Evolutionary conservation across 2,797 vertebrate genomes (phyloP), one percentile per base, ranked within the genome.

Genomic region (Tapirus indicus): DNA sequence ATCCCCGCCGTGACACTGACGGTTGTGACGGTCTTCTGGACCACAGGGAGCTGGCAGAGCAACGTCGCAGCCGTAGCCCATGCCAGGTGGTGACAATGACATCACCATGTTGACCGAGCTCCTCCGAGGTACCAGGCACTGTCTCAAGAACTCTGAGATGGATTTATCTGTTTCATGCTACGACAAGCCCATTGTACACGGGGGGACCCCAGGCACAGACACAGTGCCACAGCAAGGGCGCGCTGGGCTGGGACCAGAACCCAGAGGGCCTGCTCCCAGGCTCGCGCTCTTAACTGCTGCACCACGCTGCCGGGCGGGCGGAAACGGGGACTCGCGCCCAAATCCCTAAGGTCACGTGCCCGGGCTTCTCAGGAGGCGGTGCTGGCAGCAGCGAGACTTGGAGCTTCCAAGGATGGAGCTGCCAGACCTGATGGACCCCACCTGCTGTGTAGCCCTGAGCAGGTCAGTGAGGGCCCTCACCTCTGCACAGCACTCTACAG

Each of bases 51-150:
- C 25, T 5, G 1, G 16, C 10, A 41, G 38, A 54, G 84, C 35
- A 1, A 0, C 3, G 2, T 3, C 10, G 0, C 62, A 11, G 32
- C 27, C 0, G 0, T 1, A 35, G 9, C 35, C 49, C 41, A 2
- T 3, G 3, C 17, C 41, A 72, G 16, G 6, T 0, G 32, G 49
- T 6, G 41, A n/a, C 1, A 1, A 9, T 1, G 21, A 18, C 0
- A 10, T 4, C 6, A 3, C 11, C 93, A 49, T 2, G 10, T 12
- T 3, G 2, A 7, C 74, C 0, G 8, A 32, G 41, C 71, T 20
- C 38, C 69, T 16, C 74, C 0, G 3, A 1, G 25, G 44, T 16
- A 17, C 64, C n/a, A 7, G 47, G 18, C 47, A 27, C 71, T 11
- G 29, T 71, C 23, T 54, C 13, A 3, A 7, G 62, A 17, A 13